Percentiles rank a stretch among this genome's conserved stretches.
These are phyloP conservation scores for Petrocephalus schoutedeni DNA, from an alignment of 2,797 vertebrate species.

Conservation along the genomic window DNA sequence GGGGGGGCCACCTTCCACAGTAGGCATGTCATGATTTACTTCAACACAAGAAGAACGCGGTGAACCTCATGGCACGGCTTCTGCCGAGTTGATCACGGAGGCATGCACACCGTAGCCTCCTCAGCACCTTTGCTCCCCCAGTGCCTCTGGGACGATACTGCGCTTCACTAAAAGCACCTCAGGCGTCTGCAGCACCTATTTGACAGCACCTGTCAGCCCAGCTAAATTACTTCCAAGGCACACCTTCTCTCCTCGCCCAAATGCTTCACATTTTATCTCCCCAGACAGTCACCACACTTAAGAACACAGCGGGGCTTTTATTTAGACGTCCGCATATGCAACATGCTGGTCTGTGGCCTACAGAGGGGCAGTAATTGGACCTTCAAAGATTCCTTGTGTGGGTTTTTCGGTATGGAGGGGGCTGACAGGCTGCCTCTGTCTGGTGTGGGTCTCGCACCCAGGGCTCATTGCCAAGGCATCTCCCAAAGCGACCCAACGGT, in stretches of 20 bases:
- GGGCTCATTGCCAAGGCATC: background rate
- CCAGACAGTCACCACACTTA: slow-evolving; percentile 47
- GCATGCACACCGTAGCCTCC: background rate
- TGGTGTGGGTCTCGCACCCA: background rate
- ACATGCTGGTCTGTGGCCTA: slow-evolving; percentile 18
- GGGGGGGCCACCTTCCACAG: background rate
- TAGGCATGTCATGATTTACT: background rate
- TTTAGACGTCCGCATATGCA: background rate
- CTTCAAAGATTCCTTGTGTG: background rate
- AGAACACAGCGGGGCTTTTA: background rate
- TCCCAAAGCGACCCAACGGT: background rate
- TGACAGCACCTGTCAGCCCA: background rate
- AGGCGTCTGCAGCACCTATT: background rate
- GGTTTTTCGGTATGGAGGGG: background rate
- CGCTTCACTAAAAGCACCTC: background rate
- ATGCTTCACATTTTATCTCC: slow-evolving; percentile 38
- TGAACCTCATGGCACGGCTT: background rate
- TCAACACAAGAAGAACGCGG: background rate
- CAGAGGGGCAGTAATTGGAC: background rate
- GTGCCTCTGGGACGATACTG: background rate
- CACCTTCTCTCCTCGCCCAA: background rate
- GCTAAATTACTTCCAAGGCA: background rate
- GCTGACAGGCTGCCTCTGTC: background rate
- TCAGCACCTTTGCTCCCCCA: background rate
- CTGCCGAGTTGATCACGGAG: background rate